These are phyloP conservation scores for Sinosuthora webbiana DNA, from an alignment of 2,113 vertebrate species.

Conservation along the genomic window DNA sequence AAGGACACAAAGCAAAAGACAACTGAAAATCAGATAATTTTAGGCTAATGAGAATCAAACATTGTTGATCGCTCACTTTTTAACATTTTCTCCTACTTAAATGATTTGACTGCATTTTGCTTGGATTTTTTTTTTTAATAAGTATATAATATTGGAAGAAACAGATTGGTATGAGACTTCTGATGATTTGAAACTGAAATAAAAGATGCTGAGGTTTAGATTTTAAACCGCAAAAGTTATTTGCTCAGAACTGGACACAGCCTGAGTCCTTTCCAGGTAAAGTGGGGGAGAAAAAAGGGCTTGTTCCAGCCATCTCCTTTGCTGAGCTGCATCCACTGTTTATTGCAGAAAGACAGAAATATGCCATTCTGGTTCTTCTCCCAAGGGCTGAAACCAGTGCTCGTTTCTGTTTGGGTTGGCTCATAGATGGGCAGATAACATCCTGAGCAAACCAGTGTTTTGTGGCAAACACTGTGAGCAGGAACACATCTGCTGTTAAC, in stretches of 20 bases:
- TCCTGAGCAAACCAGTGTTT: neutral
- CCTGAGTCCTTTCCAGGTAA: neutral
- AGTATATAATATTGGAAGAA: neutral
- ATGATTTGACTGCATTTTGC: neutral
- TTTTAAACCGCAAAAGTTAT: neutral
- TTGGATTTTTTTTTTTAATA: neutral
- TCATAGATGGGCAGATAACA: neutral
- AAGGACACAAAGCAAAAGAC: neutral
- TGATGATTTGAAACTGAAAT: neutral
- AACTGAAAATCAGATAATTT: neutral
- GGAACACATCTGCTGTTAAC: neutral
- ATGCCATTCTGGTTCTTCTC: neutral
- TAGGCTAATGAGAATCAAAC: neutral
- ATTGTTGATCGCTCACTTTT: neutral
- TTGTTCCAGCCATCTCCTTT: neutral
- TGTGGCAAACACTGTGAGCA: neutral
- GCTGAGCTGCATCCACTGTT: neutral
- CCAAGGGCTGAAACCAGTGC: neutral
- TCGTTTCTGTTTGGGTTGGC: neutral
- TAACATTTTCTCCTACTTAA: neutral
- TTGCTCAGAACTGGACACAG: neutral
- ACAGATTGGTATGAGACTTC: neutral
- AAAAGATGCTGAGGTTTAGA: neutral
- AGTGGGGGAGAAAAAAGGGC: accelerated
- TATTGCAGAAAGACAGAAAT: neutral